A percentile compares a stretch with the other conserved stretches of the same genome.
These are phyloP conservation scores for Melopsittacus undulatus DNA, from an alignment of 2,797 vertebrate species.

Conservation along the genomic window DNA sequence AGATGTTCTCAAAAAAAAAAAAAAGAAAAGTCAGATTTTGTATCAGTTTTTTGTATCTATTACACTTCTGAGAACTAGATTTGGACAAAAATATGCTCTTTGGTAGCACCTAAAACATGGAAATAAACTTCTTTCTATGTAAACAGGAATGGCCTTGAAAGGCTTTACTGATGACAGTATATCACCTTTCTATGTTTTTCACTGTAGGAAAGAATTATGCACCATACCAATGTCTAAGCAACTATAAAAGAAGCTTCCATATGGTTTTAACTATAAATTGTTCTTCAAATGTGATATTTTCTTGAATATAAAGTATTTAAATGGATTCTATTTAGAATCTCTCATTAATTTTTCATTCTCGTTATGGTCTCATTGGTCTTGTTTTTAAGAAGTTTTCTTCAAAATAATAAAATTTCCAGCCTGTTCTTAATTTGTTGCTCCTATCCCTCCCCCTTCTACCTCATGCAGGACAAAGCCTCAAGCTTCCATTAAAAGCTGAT, in stretches of 20 bases:
- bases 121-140: background rate
- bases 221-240: background rate
- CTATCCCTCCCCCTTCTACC: background rate
- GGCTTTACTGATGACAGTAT: background rate
- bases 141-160: background rate
- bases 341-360: constrained; percentile 29
- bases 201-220: background rate
- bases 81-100: background rate
- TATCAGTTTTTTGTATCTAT: background rate
- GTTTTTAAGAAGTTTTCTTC: background rate
- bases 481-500: background rate
- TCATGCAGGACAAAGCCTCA: background rate
- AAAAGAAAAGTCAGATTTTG: background rate
- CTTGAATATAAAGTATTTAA: constrained; percentile 9
- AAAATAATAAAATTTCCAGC: constrained; percentile 6
- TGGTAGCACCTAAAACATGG: background rate
- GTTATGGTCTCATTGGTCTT: constrained; percentile 5
- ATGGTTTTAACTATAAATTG: constrained; percentile 11
- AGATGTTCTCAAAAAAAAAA: background rate
- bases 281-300: background rate
- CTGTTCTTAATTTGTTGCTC: background rate
- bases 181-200: background rate
- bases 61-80: background rate
- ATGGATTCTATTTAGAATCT: background rate
- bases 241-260: background rate